Evolutionary conservation across 2,113 vertebrate species (phyloP).

Genomic region (Sprattus sprattus): DNA sequence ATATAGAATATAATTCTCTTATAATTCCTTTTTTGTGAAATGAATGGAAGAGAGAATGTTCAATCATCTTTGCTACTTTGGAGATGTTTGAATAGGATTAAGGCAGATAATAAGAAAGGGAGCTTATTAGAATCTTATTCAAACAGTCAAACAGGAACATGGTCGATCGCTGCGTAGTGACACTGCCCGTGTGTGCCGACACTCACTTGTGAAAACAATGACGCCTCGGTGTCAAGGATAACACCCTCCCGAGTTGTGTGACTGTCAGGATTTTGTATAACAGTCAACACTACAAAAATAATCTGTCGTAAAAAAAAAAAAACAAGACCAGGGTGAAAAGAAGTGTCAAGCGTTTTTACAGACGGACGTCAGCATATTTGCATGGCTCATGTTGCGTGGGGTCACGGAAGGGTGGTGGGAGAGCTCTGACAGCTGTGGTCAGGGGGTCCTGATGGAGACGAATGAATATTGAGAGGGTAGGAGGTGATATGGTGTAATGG

Average conservation of each 20-base stretch:
- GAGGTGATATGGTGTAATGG: constrained; percentile 20
- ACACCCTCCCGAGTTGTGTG: neutral
- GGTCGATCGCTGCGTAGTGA: neutral
- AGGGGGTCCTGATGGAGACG: constrained; percentile 10
- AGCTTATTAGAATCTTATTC: constrained; percentile 25
- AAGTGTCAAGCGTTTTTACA: neutral
- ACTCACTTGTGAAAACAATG: neutral
- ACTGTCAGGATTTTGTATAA: neutral
- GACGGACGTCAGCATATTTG: too few relatives aligned
- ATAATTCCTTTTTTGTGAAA: constrained; percentile 37
- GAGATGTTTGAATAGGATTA: constrained; percentile 37
- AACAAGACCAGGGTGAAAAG: neutral
- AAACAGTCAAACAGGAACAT: constrained; percentile 7
- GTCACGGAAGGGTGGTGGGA: neutral
- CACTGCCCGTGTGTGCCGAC: neutral
- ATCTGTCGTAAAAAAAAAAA: neutral
- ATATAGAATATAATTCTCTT: neutral
- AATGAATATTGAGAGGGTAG: constrained; percentile 9
- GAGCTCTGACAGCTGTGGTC: constrained; percentile 2
- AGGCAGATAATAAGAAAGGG: constrained; percentile 24
- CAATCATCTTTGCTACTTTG: neutral
- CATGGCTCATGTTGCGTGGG: neutral
- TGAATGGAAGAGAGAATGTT: constrained; percentile 28
- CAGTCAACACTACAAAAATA: neutral
- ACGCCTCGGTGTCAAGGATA: neutral